Evolutionary conservation across 1,140 invertebrate species (phyloP).

Genomic region (Nephila pilipes): DNA sequence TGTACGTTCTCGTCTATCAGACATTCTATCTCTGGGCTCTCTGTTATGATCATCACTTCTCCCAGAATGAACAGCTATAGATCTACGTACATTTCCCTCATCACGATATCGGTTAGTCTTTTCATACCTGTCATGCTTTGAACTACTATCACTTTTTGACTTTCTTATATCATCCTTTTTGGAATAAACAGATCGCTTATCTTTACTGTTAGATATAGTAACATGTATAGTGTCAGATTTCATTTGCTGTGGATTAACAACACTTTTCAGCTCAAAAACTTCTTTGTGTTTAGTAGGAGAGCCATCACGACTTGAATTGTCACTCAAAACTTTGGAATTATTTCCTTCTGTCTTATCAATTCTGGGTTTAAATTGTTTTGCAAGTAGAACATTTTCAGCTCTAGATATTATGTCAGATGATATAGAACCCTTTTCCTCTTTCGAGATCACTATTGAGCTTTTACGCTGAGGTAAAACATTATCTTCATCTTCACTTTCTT

Average conservation of each 20-base stretch:
- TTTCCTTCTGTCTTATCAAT: conserved; percentile 81
- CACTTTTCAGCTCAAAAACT: conserved; percentile 80
- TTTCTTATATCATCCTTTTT: conserved; percentile 80
- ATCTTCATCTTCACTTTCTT: conserved; percentile 83
- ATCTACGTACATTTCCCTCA: conserved; percentile 38
- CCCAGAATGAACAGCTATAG: not conserved
- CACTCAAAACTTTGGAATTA: conserved; percentile 81
- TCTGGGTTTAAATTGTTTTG: conserved; percentile 88
- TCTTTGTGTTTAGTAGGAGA: conserved; percentile 81
- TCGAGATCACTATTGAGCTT: conserved; percentile 68
- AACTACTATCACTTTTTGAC: not conserved
- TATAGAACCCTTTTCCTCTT: conserved; percentile 80
- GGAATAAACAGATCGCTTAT: conserved; percentile 76
- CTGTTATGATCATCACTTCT: not conserved
- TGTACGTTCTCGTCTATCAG: conserved; percentile 63
- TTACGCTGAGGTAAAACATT: not conserved
- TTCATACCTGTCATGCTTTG: conserved; percentile 39
- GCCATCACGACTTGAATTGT: conserved; percentile 80
- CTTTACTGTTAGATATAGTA: conserved; percentile 58
- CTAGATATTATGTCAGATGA: conserved; percentile 83
- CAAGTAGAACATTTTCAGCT: conserved; percentile 93
- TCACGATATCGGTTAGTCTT: conserved; percentile 15
- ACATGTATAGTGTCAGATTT: conserved; percentile 41
- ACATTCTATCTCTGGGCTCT: not conserved
- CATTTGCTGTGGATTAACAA: conserved; percentile 50